Base-by-base conservation (phyloP, 2,797 vertebrate species). In the Mus caroli region DNA sequence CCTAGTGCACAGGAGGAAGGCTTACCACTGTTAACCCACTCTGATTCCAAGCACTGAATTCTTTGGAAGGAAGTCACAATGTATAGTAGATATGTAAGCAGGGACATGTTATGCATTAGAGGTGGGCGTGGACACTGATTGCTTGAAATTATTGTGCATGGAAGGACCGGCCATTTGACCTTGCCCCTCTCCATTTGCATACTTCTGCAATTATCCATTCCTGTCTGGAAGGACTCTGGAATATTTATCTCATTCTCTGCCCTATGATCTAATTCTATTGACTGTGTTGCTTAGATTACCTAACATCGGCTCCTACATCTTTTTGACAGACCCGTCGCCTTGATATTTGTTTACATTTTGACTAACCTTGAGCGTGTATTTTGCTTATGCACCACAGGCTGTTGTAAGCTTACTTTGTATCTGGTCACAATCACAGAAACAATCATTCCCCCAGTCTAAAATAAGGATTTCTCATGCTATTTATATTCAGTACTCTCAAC, bases 1-100 rank as follows among this genome's bases (percentile, higher is more conserved):
- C 1, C 62, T 28, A 4, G 13, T 28, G 28, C 56, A 60, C 6
- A 22, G 31, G 34, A 4, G 17, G 17, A 22, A 6, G 22, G 0
- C 20, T 73, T 26, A 60, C 15, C 3, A 2, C 46, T 11, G 3
- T 20, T 20, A 19, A 19, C 6, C 2, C 6, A 56, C 15, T 79
- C n/a, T 10, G 0, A 2, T 7, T 40, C n/a, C 54, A 9, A 10
- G 20, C 4, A 17, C n/a, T 26, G 8, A 31, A 0, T 6, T 58
- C 19, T 88, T 46, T 19, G 22, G 13, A 24, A 82, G 22, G 34
- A 88, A 43, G 24, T 78, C 58, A 40, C 14, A 7, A 1, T 3
- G 1, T 14, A 26, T 17, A 88, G 7, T 8, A 6, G 13, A 52
- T 17, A 20, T 20, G 34, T 31, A 50, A 62, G 5, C 22, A 56